Percentiles rank a stretch among this genome's conserved stretches.
These are phyloP conservation scores for Tenrec ecaudatus DNA, from an alignment of 2,113 vertebrate genomes.

Conservation along the genomic window DNA sequence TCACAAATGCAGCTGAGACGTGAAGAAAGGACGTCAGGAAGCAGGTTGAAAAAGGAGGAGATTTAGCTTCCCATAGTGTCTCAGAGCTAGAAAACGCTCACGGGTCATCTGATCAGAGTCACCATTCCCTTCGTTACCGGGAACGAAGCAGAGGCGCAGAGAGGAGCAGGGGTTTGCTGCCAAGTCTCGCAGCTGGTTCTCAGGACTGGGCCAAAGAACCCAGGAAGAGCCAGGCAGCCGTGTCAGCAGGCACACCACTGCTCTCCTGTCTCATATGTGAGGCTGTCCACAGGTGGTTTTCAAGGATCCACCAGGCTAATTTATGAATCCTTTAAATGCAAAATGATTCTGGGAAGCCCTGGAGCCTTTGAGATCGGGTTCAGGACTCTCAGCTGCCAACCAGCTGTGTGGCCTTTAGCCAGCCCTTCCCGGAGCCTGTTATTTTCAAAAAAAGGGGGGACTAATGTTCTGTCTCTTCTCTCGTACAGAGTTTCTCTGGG, in stretches of 20 bases:
- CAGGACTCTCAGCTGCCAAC: background rate
- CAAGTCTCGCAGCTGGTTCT: background rate
- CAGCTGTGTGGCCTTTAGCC: background rate
- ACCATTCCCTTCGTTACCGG: background rate
- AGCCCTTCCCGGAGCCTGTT: background rate
- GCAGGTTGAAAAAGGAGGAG: background rate
- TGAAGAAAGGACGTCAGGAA: background rate
- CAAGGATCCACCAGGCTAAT: background rate
- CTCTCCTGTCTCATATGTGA: background rate
- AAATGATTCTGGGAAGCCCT: background rate
- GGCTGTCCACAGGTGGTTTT: background rate
- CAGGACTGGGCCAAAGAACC: background rate
- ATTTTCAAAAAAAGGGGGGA: background rate
- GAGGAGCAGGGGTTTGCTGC: background rate
- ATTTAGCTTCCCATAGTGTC: background rate
- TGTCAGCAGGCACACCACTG: background rate
- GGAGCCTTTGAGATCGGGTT: background rate
- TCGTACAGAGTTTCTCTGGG: constrained; percentile 1
- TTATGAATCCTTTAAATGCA: background rate
- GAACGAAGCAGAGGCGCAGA: background rate
- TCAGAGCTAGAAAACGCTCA: background rate
- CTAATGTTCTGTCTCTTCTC: background rate
- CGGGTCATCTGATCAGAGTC: background rate
- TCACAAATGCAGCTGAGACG: background rate
- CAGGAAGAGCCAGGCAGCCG: background rate